A percentile compares a stretch with the other conserved stretches of the same genome.
Conservation (phyloP, 2,113 vertebrate species). For the Anas platyrhynchos region DNA sequence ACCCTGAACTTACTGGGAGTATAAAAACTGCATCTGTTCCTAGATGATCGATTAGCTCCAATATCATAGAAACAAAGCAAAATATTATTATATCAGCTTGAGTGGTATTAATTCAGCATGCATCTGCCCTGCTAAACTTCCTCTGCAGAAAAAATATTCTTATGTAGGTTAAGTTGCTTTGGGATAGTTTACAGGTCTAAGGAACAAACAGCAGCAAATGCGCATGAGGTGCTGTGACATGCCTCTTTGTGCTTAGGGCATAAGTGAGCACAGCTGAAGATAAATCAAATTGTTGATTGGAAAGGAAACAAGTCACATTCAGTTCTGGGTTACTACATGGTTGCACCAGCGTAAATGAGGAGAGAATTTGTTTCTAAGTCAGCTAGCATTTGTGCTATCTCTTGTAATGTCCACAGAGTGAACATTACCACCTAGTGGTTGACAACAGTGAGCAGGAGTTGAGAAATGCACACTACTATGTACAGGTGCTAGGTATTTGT, state of each 20-base stretch:
- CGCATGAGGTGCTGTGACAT: neutral
- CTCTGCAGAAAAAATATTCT: neutral
- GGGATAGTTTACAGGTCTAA: neutral
- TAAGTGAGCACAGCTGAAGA: neutral
- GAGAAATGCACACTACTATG: fast-evolving
- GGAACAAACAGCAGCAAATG: neutral
- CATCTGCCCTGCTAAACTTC: neutral
- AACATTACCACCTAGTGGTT: slow-evolving; percentile 64
- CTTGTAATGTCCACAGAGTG: neutral
- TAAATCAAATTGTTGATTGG: neutral
- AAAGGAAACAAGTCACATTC: neutral
- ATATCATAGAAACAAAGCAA: neutral
- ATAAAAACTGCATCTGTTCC: neutral
- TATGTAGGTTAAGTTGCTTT: neutral
- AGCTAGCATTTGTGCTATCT: neutral
- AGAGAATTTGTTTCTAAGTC: neutral
- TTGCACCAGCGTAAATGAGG: neutral
- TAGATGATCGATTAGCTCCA: neutral
- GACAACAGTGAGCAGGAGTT: neutral
- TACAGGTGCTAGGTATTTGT: neutral
- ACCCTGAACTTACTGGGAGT: neutral
- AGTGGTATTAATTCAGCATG: neutral
- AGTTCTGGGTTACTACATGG: neutral
- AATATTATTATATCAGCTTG: neutral
- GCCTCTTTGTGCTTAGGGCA: neutral